phyloP scores from a whole-genome alignment of 2,113 vertebrate genomes.

The Bufo bufo region DNA sequence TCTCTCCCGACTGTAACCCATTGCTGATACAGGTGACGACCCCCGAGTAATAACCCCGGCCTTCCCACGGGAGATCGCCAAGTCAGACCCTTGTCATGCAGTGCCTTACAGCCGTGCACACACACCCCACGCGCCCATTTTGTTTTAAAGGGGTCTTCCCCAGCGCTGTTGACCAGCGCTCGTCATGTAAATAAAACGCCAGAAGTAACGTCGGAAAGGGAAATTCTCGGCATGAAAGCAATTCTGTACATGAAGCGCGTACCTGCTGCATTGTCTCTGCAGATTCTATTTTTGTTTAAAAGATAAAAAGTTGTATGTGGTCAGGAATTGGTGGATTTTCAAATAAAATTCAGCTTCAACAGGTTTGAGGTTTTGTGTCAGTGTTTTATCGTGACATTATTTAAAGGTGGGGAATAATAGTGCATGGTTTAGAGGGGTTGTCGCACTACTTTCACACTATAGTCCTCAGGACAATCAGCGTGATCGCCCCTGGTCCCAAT shows the following conservation, averaged over 20 bases:
- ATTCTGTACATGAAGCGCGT: constrained; percentile 90
- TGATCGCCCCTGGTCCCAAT: too few species aligned
- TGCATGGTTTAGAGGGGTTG: not conserved
- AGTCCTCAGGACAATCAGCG: too few species aligned
- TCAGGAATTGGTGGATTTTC: constrained; percentile 96
- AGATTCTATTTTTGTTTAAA: constrained; percentile 99
- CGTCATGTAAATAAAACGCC: constrained; percentile 81
- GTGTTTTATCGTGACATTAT: not conserved
- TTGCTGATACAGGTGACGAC: constrained; percentile 5
- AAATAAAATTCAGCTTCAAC: constrained; percentile 99
- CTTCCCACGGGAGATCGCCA: not conserved
- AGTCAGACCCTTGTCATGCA: constrained; percentile 28
- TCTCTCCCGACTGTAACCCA: constrained; percentile 2
- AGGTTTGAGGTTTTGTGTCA: constrained; percentile 71
- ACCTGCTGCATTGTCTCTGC: constrained; percentile 93
- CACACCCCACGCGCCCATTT: not conserved
- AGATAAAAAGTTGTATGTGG: constrained; percentile 88
- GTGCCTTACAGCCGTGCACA: constrained; percentile 14
- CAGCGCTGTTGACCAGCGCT: constrained; percentile 96
- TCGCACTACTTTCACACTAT: not conserved
- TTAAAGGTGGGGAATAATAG: not conserved
- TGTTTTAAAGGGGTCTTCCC: not conserved
- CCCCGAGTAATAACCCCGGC: not conserved
- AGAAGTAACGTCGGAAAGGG: constrained; percentile 78
- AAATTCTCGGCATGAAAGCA: constrained; percentile 87